A percentile compares a stretch with the other conserved stretches of the same genome.
phyloP scores from a whole-genome alignment of 2,888 invertebrate species.

The Syrista parreyssii region DNA sequence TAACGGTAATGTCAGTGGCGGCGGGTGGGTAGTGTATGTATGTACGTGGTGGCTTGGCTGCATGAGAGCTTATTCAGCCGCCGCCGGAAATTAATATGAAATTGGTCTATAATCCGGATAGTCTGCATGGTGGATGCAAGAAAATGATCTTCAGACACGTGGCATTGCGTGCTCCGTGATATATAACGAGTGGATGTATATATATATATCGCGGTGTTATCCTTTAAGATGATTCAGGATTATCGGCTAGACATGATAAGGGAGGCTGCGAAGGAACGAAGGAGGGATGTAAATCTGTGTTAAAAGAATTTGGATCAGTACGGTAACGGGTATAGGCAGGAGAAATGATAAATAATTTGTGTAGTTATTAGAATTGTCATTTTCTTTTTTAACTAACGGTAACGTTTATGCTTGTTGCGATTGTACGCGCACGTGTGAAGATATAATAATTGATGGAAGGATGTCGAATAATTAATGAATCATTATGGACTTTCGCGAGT shows the following conservation, averaged over 20 bases:
- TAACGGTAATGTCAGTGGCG: too few relatives aligned
- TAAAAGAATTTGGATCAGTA: not conserved
- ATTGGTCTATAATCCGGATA: constrained; percentile 46
- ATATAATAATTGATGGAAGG: not conserved
- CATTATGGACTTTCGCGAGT: not conserved
- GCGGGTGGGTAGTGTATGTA: not conserved
- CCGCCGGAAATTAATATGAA: constrained; percentile 47
- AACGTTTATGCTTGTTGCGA: too few relatives aligned
- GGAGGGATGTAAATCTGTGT: not conserved
- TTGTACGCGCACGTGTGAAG: fast-evolving
- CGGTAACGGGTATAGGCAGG: not conserved
- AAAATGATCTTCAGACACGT: constrained; percentile 44
- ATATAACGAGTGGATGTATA: not conserved
- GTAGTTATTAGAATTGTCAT: too few relatives aligned
- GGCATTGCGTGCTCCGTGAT: constrained; percentile 37
- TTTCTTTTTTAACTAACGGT: too few relatives aligned
- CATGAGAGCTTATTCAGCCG: constrained; percentile 7
- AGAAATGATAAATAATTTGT: too few relatives aligned
- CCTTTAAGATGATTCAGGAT: not conserved
- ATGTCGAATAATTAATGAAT: not conserved
- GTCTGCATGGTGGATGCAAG: constrained; percentile 43
- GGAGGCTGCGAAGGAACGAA: not conserved
- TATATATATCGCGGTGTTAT: not conserved
- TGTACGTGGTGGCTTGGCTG: not conserved
- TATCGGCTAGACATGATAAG: not conserved